A percentile compares a stretch with the other conserved stretches of the same genome.
phyloP scores from a whole-genome alignment of 1,140 invertebrate species.

The Drosophila kohkoa region DNA sequence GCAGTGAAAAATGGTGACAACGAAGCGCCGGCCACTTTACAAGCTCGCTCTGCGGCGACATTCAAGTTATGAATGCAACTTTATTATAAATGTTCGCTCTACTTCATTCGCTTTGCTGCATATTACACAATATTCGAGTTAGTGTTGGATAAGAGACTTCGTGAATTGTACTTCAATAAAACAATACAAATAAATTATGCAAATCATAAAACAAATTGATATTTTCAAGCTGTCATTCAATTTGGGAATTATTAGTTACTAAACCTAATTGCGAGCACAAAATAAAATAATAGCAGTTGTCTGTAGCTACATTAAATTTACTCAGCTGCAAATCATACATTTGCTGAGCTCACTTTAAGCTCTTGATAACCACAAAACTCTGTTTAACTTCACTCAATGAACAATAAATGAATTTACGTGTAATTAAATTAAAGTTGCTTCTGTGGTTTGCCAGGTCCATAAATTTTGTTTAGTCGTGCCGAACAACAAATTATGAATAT shows the following conservation, averaged over 20 bases:
- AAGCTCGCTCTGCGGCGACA: too few species aligned
- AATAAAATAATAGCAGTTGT: not conserved
- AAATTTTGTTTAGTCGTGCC: conserved; percentile 14
- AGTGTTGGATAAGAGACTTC: too few species aligned
- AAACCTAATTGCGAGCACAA: not conserved
- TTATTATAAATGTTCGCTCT: too few species aligned
- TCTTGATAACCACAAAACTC: conserved; percentile 12
- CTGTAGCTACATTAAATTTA: not conserved
- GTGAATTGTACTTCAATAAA: too few species aligned
- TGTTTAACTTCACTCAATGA: conserved; percentile 12
- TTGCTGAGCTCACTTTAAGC: not conserved
- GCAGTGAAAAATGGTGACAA: too few species aligned
- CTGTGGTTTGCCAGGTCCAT: conserved; percentile 1
- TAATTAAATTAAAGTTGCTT: conserved; percentile 27
- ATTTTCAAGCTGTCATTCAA: not conserved
- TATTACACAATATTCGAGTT: too few species aligned
- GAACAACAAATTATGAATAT: conserved; percentile 29
- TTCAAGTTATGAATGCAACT: too few species aligned
- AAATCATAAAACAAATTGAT: not conserved
- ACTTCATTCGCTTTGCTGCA: too few species aligned
- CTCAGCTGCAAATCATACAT: not conserved
- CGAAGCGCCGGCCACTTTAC: too few species aligned
- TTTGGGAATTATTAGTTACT: not conserved
- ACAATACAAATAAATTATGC: not conserved
- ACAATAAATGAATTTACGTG: conserved; percentile 25